These are phyloP conservation scores for Isichthys henryi DNA, from an alignment of 2,113 vertebrate species.

Conservation along the genomic window DNA sequence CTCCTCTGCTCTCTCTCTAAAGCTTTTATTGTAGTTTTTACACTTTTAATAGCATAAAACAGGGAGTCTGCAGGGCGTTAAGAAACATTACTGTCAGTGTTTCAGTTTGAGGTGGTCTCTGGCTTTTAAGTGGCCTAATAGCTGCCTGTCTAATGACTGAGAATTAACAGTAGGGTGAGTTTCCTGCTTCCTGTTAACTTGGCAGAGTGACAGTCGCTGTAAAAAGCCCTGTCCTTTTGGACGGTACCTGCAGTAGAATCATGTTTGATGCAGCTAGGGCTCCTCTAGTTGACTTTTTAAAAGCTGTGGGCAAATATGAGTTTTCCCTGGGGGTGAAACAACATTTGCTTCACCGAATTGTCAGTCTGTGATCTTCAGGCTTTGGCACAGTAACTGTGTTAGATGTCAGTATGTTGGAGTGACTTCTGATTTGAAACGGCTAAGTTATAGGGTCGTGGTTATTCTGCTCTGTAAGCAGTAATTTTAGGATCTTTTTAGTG, in stretches of 20 bases:
- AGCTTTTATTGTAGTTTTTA: background rate
- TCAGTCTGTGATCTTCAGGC: background rate
- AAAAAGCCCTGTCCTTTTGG: background rate
- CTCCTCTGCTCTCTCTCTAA: background rate
- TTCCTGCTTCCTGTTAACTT: constrained; percentile 3
- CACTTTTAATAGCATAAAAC: background rate
- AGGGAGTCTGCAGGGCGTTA: background rate
- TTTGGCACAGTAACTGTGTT: background rate
- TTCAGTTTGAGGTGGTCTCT: background rate
- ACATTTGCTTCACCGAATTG: background rate
- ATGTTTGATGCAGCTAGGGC: background rate
- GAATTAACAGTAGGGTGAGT: background rate
- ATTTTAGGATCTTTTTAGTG: background rate
- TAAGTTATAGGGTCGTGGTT: background rate
- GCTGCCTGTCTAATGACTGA: background rate
- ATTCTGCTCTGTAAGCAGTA: background rate
- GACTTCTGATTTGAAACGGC: background rate
- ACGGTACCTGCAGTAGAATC: background rate
- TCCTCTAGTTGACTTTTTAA: background rate
- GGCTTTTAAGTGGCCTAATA: background rate
- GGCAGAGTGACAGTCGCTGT: background rate
- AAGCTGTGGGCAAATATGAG: background rate
- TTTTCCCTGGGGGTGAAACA: background rate
- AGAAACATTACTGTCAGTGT: background rate
- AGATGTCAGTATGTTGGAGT: background rate